phyloP scores from a whole-genome alignment of 2,797 vertebrate genomes.

The Rousettus madagascariensis region DNA sequence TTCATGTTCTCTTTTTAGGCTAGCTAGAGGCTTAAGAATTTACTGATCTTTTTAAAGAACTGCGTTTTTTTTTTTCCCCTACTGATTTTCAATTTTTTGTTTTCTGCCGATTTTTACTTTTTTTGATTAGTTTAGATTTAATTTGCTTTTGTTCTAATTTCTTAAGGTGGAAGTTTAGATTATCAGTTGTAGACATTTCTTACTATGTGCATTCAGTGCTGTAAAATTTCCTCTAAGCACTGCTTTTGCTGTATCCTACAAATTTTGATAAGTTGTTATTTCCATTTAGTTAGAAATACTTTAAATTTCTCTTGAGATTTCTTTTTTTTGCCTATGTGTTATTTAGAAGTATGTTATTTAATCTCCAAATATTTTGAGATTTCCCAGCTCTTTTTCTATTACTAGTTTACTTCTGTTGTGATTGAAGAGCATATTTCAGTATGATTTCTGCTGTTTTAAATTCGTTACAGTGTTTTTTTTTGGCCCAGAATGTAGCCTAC shows the following conservation, averaged over 20 bases:
- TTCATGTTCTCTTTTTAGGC: not conserved
- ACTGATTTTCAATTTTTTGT: not conserved
- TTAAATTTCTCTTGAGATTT: not conserved
- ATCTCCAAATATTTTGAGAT: not conserved
- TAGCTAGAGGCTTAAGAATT: not conserved
- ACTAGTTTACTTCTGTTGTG: not conserved
- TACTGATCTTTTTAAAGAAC: not conserved
- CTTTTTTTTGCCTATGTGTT: not conserved
- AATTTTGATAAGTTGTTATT: constrained; percentile 3
- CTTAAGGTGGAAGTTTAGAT: not conserved
- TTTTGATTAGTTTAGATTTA: not conserved
- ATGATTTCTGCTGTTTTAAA: not conserved
- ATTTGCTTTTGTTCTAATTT: not conserved
- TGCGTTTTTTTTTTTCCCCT: not conserved
- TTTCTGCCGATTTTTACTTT: not conserved
- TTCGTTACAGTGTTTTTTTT: not conserved
- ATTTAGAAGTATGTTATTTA: not conserved
- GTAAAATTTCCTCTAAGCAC: not conserved
- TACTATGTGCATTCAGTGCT: not conserved
- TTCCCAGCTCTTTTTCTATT: not conserved
- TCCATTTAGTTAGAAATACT: not conserved
- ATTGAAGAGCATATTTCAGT: not conserved
- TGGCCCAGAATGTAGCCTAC: not conserved
- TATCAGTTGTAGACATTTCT: not conserved
- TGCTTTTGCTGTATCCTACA: not conserved